Conservation (phyloP, 2,113 vertebrate genomes). For the Solenodon paradoxus region DNA sequence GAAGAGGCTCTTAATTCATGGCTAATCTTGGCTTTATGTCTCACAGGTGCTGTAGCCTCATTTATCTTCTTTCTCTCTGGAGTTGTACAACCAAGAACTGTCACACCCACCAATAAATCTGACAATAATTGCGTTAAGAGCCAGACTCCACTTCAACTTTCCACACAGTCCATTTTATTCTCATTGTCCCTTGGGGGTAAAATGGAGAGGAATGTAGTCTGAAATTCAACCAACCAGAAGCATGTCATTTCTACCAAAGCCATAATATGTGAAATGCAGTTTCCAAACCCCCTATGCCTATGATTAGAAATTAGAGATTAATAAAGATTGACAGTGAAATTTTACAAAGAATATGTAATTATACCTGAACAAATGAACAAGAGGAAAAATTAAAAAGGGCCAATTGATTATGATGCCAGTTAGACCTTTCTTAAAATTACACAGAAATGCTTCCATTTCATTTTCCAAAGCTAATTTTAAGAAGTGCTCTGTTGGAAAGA, state of each 20-base stretch:
- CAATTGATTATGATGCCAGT: constrained; percentile 80
- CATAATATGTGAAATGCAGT: constrained; percentile 72
- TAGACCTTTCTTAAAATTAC: constrained; percentile 78
- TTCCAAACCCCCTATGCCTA: constrained; percentile 79
- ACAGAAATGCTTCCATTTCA: constrained; percentile 83
- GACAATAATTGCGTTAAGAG: constrained; percentile 73
- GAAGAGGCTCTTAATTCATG: constrained; percentile 70
- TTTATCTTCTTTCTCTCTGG: constrained; percentile 79
- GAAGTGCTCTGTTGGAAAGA: constrained; percentile 79
- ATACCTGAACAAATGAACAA: constrained; percentile 80
- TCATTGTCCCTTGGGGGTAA: constrained; percentile 38
- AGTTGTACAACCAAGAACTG: constrained; percentile 53
- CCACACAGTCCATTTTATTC: constrained; percentile 58
- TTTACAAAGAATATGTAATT: constrained; percentile 84
- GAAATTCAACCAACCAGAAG: constrained; percentile 72
- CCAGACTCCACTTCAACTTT: constrained; percentile 41
- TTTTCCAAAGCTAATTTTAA: constrained; percentile 80
- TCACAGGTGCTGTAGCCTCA: constrained; percentile 67
- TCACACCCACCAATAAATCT: constrained; percentile 76
- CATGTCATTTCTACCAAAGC: constrained; percentile 67
- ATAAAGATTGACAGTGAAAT: constrained; percentile 84
- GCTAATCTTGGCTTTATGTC: constrained; percentile 60
- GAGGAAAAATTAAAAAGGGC: constrained; percentile 68
- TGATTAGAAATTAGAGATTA: constrained; percentile 86
- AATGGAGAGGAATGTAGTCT: constrained; percentile 55